Base-by-base conservation (phyloP, 2,113 vertebrate species). In the Alethe castanea region DNA sequence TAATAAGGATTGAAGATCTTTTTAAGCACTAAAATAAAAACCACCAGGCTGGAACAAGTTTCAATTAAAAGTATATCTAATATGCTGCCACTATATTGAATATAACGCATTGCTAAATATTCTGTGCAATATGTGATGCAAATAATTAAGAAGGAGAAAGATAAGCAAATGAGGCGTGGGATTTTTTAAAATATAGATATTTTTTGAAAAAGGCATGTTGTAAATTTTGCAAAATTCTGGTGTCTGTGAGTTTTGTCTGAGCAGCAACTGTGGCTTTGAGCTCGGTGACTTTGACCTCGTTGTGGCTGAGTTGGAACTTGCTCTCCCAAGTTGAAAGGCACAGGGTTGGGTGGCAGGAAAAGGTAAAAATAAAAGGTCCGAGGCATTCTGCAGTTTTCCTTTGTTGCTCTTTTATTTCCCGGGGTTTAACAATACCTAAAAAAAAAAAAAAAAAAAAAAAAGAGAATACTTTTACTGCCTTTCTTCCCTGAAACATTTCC, bases 271-370 rank as follows among this genome's bases (percentile, higher is more conserved):
- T 17, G 81, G 83, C 89, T 7, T 92, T 94, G 80, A 94, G 95
- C 96, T 85, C 90, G 71, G 93, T 85, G 96, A 88, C 89, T 97
- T 95, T 96, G 96, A 96, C 95, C 97, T 97, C 82, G 36, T 92
- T 83, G 95, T 64, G 96, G 93, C 96, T 73, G 86, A 79, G 94
- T 38, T 88, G 94, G 93, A 96, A 97, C 78, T 97, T 88, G 92
- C 93, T 96, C 96, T 94, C 95, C 97, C 94, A 94, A 86, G 92
- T 90, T 97, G 90, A 96, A 98, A 96, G 85, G 86, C 94, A 16
- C 52, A 44, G 78, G 72, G 44, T 73, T 96, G 77, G 84, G 70
- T 93, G 86, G 61, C 93, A 86, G 92, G 59, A 76, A 96, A 93
- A 93, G 84, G 66, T 88, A 87, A 66, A 67, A 80, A 66, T 36